Evolutionary conservation across 2,113 vertebrate species (phyloP), one percentile per base, ranked within the genome.

Genomic region (Junco hyemalis): DNA sequence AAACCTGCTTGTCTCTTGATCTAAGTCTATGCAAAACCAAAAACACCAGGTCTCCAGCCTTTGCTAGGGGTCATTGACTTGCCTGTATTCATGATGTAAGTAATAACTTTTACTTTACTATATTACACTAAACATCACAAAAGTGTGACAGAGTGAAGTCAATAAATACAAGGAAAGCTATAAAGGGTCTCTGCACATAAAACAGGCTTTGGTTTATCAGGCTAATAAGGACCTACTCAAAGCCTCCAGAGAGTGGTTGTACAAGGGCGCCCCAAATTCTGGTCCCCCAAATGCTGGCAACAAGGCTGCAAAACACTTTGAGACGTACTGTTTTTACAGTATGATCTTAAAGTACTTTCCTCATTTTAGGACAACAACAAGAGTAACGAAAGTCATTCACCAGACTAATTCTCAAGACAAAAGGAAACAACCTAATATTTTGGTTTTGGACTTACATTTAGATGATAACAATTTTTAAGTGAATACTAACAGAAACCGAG

Each of bases 381-480:
- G n/a, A 65, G 29, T 48, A 92, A 76, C 29, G 70, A 45, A 92
- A 94, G 47, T 25, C 3, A 5, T 65, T 69, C 13, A 6, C 12
- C 68, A 86, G 65, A 56, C 36, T 63, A 2, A 2, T 20, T 92
- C 35, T 81, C 9, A 88, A 92, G 29, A 73, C 42, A 51, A 86
- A 79, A 72, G 26, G 21, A 57, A 89, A 5, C 9, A 54, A 29
- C 26, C 48, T 47, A 44, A 26, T 71, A 48, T 86, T 86, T 83
- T 61, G 13, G 71, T 81, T 85, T 29, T 63, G 86, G 63, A 48
- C 56, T 71, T 94, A 86, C 85, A 92, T 96, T 92, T 84, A 90
- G 72, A 71, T 28, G 2, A 4, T 16, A 88, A 77, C 14, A 60
- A 88, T 78, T 93, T 94, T 88, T 5, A 81, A 92, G 45, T 14